Conservation (phyloP, 2,888 invertebrate genomes). For the Metellina segmentata region DNA sequence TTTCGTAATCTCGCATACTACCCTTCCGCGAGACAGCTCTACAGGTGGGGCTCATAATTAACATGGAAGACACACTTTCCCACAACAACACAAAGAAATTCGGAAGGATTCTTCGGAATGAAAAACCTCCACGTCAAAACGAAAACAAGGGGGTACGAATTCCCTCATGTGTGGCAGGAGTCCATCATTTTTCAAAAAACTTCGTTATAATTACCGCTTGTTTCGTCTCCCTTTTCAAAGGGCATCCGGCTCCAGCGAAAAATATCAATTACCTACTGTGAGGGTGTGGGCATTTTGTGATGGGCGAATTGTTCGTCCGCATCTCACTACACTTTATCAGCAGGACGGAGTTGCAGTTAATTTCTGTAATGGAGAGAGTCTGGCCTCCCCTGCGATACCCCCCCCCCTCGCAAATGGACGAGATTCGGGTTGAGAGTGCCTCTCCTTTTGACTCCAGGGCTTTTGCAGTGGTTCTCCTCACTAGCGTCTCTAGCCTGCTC, state of each 20-base stretch:
- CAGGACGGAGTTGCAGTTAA: conserved; percentile 36
- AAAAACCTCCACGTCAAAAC: too few species aligned
- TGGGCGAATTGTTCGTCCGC: not conserved
- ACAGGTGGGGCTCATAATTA: too few species aligned
- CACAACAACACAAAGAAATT: too few species aligned
- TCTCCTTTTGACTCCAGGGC: conserved; percentile 57
- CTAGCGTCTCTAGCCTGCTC: not conserved
- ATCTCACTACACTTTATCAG: conserved; percentile 21
- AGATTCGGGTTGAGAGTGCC: conserved; percentile 49
- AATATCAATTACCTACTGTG: conserved; percentile 66
- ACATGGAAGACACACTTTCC: too few species aligned
- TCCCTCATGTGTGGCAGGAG: too few species aligned
- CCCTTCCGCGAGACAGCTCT: too few species aligned
- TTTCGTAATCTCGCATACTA: too few species aligned
- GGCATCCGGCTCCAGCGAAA: conserved; percentile 48
- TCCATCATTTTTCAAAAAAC: too few species aligned
- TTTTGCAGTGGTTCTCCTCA: conserved; percentile 14
- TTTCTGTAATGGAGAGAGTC: conserved; percentile 62
- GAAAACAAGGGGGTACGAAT: too few species aligned
- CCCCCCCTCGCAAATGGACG: not conserved
- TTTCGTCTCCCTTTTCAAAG: not conserved
- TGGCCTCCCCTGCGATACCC: not conserved
- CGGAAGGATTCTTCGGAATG: too few species aligned
- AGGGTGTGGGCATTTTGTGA: conserved; percentile 36
- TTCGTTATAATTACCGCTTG: too few species aligned